Base-by-base conservation (phyloP, 2,888 invertebrate genomes). In the Abrostola triplasia region DNA sequence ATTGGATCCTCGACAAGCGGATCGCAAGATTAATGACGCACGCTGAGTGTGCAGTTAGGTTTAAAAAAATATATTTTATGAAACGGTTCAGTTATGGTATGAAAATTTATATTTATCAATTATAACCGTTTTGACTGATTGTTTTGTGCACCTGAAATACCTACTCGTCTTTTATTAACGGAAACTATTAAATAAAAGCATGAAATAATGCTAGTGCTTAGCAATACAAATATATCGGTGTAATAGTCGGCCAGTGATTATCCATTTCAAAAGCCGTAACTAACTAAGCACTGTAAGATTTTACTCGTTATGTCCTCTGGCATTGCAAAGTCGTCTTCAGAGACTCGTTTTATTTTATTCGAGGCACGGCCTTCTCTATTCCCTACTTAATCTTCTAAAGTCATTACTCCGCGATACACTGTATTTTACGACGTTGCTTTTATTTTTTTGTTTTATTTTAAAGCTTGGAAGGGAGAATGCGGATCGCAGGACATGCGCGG, bases 401-500 rank as follows among this genome's bases (percentile, higher is more conserved):
- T 81, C 82, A 82, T 82, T 83, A 80, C 84, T 77, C 74, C 73
- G 79, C 81, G 82, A 85, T 89, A 89, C 86, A 87, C 84, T 88
- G 88, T 90, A 89, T 90, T 90, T 89, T 87, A 89, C 88, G 87
- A 88, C 84, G 87, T 82, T 88, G 81, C 79, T 73, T 88, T 90
- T 89, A 88, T 84, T 82, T 89, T 91, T 91, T 91, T 85, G 83
- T 90, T 88, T 87, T 87, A 87, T 92, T 91, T 90, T 87, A 87
- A 90, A 86, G 85, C 86, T 86, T 86, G 85, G 84, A 85, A 90
- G 89, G 92, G 90, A 90, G 92, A 93, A 92, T 91, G 91, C 93
- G 91, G 89, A 88, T 92, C 90, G 91, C 94, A 93, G 94, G 94
- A 94, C 92, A 88, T 83, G 81, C 85, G 83, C 87, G 88, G 94